Percentiles rank a stretch among this genome's conserved stretches.
Evolutionary conservation across 1,140 invertebrate species (phyloP).

Genomic region (Pteromalus puparum): DNA sequence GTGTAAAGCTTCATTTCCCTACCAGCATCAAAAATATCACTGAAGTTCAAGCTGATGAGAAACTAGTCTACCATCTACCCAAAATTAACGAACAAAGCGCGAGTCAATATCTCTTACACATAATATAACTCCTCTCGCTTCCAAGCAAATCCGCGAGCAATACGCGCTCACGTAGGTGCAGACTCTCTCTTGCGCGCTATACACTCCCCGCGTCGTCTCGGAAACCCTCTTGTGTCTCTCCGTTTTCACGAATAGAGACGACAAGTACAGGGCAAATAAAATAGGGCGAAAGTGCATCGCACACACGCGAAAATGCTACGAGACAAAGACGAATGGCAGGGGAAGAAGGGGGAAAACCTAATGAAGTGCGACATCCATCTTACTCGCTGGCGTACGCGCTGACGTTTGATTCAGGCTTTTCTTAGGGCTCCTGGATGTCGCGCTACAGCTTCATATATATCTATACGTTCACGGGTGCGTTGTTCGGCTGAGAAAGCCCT

Average conservation of each 20-base stretch:
- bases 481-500: neutral
- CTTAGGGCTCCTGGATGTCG: neutral
- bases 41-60: too few relatives aligned
- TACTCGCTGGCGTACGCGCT: constrained; percentile 54
- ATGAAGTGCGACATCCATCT: constrained; percentile 69
- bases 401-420: constrained; percentile 42
- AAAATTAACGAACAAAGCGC: too few relatives aligned
- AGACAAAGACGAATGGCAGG: constrained; percentile 56
- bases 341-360: constrained; percentile 57
- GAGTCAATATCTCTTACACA: too few relatives aligned
- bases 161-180: neutral
- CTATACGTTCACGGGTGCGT: neutral
- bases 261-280: neutral
- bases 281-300: constrained; percentile 7
- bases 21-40: too few relatives aligned
- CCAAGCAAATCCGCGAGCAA: neutral
- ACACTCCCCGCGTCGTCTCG: neutral
- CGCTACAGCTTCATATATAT: too few relatives aligned
- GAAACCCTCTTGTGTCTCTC: neutral
- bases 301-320: constrained; percentile 48
- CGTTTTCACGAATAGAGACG: constrained; percentile 18
- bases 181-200: too few relatives aligned
- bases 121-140: too few relatives aligned
- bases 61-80: too few relatives aligned
- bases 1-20: too few relatives aligned